These are phyloP conservation scores for Tenrec ecaudatus DNA, from an alignment of 2,113 vertebrate genomes.

Conservation along the genomic window DNA sequence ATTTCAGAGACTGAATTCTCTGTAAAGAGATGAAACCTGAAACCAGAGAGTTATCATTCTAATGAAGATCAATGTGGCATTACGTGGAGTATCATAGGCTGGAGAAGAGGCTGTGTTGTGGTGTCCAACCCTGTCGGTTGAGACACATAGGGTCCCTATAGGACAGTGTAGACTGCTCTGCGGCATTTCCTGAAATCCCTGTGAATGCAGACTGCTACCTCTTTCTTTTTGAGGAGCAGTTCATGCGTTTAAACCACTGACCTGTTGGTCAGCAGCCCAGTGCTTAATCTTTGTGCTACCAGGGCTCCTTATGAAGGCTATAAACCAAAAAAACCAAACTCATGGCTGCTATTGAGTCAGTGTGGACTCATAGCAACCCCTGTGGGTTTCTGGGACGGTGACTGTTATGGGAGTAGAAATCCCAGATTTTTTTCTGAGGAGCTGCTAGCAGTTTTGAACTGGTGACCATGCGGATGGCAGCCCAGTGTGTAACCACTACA, in stretches of 20 bases:
- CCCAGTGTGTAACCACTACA: not conserved
- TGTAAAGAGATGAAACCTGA: not conserved
- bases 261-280: no score
- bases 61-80: not conserved
- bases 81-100: not conserved
- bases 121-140: not conserved
- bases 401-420: not conserved
- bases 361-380: not conserved
- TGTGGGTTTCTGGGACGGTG: not conserved
- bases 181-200: not conserved
- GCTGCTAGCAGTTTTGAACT: not conserved
- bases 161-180: no score
- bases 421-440: not conserved
- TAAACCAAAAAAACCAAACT: no score
- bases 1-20: not conserved
- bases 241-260: not conserved
- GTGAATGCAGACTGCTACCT: not conserved
- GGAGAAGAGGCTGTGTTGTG: not conserved
- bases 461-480: not conserved
- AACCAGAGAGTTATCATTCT: not conserved
- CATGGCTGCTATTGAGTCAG: not conserved
- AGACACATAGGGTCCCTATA: not conserved
- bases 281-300: no score
- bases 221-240: not conserved
- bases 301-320: no score